Conservation (phyloP, 2,113 vertebrate genomes). For the Vulpes ferrilata region DNA sequence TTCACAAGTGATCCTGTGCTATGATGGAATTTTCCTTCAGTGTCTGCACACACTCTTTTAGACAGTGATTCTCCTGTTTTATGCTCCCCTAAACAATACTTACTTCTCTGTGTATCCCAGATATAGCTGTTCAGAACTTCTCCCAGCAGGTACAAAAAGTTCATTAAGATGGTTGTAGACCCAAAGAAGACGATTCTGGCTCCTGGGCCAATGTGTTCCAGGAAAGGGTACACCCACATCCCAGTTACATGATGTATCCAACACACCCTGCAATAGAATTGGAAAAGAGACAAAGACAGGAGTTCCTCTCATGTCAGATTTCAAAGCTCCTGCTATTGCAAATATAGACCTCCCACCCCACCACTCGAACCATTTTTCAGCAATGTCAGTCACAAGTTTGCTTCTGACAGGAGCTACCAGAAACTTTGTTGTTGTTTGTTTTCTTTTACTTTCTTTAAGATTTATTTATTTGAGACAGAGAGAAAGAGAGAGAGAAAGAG, state of each 20-base stretch:
- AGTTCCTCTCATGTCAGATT: constrained; percentile 14
- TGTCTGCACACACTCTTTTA: background rate
- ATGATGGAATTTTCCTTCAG: constrained; percentile 45
- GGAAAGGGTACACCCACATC: constrained; percentile 97
- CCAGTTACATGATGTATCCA: constrained; percentile 98
- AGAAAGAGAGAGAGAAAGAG: background rate
- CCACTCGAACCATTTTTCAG: too few species aligned
- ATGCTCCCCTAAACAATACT: constrained; percentile 81
- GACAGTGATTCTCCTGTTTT: background rate
- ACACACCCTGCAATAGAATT: constrained; percentile 91
- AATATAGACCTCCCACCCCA: background rate
- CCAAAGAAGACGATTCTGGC: constrained; percentile 93
- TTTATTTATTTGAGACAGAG: background rate
- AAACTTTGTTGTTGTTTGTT: background rate
- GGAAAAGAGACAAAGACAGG: constrained; percentile 69
- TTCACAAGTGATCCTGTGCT: constrained; percentile 64
- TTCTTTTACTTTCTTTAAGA: background rate
- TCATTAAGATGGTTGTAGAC: constrained; percentile 89
- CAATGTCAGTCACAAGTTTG: background rate
- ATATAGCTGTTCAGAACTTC: constrained; percentile 97
- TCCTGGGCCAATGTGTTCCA: constrained; percentile 93
- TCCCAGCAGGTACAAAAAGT: constrained; percentile 94
- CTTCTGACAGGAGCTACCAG: background rate
- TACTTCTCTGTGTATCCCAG: constrained; percentile 94
- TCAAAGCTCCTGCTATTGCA: background rate